Base-by-base conservation (phyloP, 2,888 invertebrate genomes). In the Ectemnius cavifrons region DNA sequence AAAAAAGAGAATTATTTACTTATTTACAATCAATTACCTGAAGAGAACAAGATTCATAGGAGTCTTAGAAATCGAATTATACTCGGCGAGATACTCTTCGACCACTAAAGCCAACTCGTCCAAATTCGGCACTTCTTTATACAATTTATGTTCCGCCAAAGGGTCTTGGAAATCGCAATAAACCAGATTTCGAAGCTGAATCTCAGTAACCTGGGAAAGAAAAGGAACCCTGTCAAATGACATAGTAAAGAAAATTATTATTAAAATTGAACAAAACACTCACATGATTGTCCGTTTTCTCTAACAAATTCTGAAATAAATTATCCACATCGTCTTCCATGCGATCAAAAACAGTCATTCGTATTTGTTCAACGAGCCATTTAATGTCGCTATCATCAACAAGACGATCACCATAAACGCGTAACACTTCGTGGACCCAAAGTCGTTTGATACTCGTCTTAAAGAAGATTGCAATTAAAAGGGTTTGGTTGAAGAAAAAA, bases 121-220 rank as follows among this genome's bases (percentile, higher is more conserved):
- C 88, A 97, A 92, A 89, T 98, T 96, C 2, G 93, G 91, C 0
- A 98, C 97, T 92, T 98, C 98, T 45, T 56, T 65, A 61, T 91
- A 91, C 86, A 96, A 93, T 56, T 96, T 94, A 2, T 94, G 94
- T 86, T 98, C 98, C 2, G 96, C 96, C 92, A 97, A 96, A 0
- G 97, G 97, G 92, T 98, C 97, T 0, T 97, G 95, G 89, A 98
- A 99, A 91, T 99, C 98, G 89, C 99, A 99, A 90, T 97, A 99
- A 73, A 99, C 94, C 79, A 99, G 92, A 85, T 95, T 96, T 67
- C 98, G 93, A 28, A 98, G 92, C 88, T 98, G 96, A 13, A 92
- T 92, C 89, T 98, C 97, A 0, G 95, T 95, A 63, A 98, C 93
- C 94, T 94, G 85, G 60, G 5, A 37, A 37, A 90, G 89, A 70